Percentiles rank a stretch among this genome's conserved stretches.
Conservation (phyloP, 2,797 vertebrate species). For the Morelia viridis region DNA sequence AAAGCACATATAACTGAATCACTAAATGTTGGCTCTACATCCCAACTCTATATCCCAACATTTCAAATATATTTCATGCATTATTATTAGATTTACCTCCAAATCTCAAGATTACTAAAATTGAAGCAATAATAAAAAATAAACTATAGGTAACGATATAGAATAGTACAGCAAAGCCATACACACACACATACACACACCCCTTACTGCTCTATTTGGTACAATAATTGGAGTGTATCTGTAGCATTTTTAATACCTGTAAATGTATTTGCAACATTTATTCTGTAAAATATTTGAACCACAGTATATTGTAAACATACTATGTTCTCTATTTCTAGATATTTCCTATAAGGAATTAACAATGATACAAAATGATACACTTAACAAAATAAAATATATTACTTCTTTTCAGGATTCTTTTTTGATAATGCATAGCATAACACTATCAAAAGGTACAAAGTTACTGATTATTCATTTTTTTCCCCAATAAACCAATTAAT, state of each 20-base stretch:
- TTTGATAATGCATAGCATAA: not conserved
- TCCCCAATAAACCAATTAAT: not conserved
- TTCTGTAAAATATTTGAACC: not conserved
- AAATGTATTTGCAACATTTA: not conserved
- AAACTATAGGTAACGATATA: too few relatives aligned
- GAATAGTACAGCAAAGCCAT: not conserved
- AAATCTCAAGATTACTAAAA: too few relatives aligned
- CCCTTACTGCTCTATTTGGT: not conserved
- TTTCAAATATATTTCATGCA: not conserved
- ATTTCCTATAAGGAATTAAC: not conserved
- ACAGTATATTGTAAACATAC: not conserved
- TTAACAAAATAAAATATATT: not conserved
- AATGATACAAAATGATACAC: not conserved
- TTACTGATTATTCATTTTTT: not conserved
- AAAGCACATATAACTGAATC: constrained; percentile 54
- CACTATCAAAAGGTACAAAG: not conserved
- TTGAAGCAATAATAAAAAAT: not conserved
- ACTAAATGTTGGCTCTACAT: constrained; percentile 49
- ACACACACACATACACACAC: not conserved
- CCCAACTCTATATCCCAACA: constrained; percentile 47
- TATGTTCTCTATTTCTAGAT: not conserved
- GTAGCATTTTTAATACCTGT: not conserved
- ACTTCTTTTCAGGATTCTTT: not conserved
- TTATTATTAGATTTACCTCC: too few relatives aligned
- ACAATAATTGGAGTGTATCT: not conserved